Percentiles rank a stretch among this genome's conserved stretches.
Evolutionary conservation across 1,140 invertebrate species (phyloP).

Genomic region (Aradophagus sp.): DNA sequence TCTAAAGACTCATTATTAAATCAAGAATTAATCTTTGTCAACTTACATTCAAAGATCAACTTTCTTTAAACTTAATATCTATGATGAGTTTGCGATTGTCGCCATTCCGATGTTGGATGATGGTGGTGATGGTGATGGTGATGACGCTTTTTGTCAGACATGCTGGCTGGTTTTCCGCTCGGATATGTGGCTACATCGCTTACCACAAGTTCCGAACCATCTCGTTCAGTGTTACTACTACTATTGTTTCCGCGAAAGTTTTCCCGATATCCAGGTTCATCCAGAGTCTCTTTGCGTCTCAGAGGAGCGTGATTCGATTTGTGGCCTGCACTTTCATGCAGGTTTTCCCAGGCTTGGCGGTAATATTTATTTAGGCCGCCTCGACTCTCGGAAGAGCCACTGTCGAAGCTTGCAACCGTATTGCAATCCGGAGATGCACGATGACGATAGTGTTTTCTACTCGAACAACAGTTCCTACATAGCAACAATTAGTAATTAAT

Average conservation of each 20-base stretch:
- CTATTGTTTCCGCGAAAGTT: conserved; percentile 67
- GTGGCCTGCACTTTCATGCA: conserved; percentile 85
- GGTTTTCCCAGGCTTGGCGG: conserved; percentile 92
- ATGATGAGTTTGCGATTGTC: conserved; percentile 69
- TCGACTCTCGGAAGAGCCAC: conserved; percentile 87
- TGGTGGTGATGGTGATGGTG: conserved; percentile 91
- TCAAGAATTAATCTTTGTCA: too few species aligned
- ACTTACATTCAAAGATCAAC: conserved; percentile 5
- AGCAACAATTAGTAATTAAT: conserved; percentile 22
- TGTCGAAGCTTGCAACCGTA: conserved; percentile 90
- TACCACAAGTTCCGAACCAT: conserved; percentile 87
- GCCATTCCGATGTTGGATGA: conserved; percentile 74
- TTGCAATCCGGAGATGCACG: conserved; percentile 91
- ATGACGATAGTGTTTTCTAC: conserved; percentile 88
- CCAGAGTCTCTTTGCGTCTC: conserved; percentile 82
- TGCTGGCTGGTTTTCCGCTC: conserved; percentile 71
- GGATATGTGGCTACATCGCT: conserved; percentile 80
- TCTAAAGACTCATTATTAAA: too few species aligned
- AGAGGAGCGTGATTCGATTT: conserved; percentile 78
- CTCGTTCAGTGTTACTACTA: conserved; percentile 79
- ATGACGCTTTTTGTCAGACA: conserved; percentile 82
- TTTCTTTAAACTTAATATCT: conserved; percentile 66
- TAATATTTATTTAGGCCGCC: conserved; percentile 89
- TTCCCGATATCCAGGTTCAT: conserved; percentile 78
- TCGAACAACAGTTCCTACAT: conserved; percentile 79